phyloP scores from a whole-genome alignment of 2,797 vertebrate genomes.

The Chloroceryle amazona region DNA sequence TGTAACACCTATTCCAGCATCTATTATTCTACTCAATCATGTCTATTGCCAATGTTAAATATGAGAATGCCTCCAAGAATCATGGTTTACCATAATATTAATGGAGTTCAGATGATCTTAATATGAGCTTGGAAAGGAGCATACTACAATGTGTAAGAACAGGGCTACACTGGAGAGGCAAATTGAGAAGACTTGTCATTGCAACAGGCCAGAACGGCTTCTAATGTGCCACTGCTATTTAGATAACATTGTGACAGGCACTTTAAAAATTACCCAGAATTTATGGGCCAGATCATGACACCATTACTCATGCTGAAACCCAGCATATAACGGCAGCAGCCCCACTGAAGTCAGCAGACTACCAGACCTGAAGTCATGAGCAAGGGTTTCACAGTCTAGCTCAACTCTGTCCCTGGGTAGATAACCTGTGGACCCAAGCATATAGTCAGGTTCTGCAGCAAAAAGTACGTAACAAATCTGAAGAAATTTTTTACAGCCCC shows the following conservation, averaged over 20 bases:
- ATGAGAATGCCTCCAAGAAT: not conserved
- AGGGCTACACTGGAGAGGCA: not conserved
- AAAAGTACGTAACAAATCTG: not conserved
- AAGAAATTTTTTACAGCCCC: not conserved
- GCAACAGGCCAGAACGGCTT: not conserved
- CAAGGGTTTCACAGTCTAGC: not conserved
- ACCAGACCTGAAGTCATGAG: not conserved
- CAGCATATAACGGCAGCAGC: not conserved
- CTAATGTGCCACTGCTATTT: not conserved
- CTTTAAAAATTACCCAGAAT: constrained; percentile 13
- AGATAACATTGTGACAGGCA: constrained; percentile 9
- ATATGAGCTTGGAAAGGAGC: not conserved
- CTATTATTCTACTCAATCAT: not conserved
- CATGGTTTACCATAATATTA: not conserved
- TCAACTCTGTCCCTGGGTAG: not conserved
- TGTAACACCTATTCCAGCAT: not conserved
- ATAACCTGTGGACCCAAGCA: not conserved
- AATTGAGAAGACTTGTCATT: not conserved
- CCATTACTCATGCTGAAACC: not conserved
- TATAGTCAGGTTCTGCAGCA: not conserved
- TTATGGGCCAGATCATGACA: not conserved
- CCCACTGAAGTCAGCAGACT: not conserved
- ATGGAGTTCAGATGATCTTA: not conserved
- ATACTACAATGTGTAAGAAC: not conserved
- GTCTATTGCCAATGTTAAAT: not conserved